Evolutionary conservation across 2,113 vertebrate genomes (phyloP), one percentile per base, ranked within the genome.

Genomic region (Psittacus erithacus): DNA sequence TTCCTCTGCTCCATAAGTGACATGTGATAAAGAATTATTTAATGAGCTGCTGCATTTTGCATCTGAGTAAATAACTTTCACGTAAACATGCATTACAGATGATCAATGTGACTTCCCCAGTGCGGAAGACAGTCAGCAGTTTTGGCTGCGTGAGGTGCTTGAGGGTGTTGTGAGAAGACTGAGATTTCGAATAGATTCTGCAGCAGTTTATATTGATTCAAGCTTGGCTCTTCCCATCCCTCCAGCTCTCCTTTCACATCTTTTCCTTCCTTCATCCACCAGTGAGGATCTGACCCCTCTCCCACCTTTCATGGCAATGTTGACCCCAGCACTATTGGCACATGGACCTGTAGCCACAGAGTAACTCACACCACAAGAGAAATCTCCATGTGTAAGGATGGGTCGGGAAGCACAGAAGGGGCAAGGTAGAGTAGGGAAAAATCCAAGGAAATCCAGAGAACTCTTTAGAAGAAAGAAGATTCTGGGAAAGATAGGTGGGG

Each of bases 21-120:
- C 86, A 78, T 63, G 39, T 79, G 73, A 82, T 52, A 78, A 96
- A 92, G 88, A 86, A 92, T 78, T 86, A 68, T 89, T 88, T 78
- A 92, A 94, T 69, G 84, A 93, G 63, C 60, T 86, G 60, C 64
- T 89, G 81, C 50, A n/a, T 79, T 96, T 95, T 95, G 39, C 91
- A 92, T 93, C 82, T 82, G 60, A 89, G 81, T 89, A 92, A 95
- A 92, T 92, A 95, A 92, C 60, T 89, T 81, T 1, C 19, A 5
- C 84, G 70, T 87, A 95, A 92, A 89, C 53, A 85, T 85, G 81
- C 39, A 85, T 91, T 95, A 69, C 0, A 0, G 57, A 73, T 92
- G 77, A 95, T 94, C 86, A 82, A 17, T 86, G 77, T 95, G 62
- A 81, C 77, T 87, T 93, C 47, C 47, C 25, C 29, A 60, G 47